Conservation (phyloP, 2,113 vertebrate genomes). For the Phoxinus phoxinus region DNA sequence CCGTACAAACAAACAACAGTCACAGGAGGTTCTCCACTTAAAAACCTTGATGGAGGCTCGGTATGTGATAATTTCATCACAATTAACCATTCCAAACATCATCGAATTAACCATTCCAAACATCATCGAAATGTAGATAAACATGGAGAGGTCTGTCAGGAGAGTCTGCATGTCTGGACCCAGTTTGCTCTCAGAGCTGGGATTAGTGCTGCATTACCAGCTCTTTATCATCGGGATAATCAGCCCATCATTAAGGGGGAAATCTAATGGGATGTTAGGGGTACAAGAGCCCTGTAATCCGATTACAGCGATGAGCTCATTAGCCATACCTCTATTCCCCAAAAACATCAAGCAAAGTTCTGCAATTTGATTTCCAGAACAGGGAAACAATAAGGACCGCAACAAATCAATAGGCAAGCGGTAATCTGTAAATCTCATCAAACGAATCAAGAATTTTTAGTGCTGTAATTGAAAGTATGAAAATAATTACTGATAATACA, state of each 20-base stretch:
- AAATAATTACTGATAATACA: slow-evolving; percentile 32
- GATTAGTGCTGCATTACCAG: slow-evolving; percentile 52
- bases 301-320: slow-evolving; percentile 55
- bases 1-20: neutral
- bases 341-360: slow-evolving; percentile 44
- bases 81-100: slow-evolving; percentile 5
- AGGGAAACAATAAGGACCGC: neutral
- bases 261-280: slow-evolving; percentile 50
- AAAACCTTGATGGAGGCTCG: neutral
- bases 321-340: slow-evolving; percentile 46
- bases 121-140: neutral
- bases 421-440: slow-evolving; percentile 19
- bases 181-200: slow-evolving; percentile 8
- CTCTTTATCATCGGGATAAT: slow-evolving; percentile 48
- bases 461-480: slow-evolving; percentile 31
- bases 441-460: slow-evolving; percentile 12
- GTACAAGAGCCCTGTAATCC: slow-evolving; percentile 55
- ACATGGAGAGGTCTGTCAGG: slow-evolving; percentile 3
- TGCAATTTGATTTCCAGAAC: slow-evolving; percentile 11
- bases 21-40: neutral
- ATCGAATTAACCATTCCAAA: neutral
- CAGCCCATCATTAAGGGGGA: slow-evolving; percentile 48
- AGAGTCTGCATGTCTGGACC: slow-evolving; percentile 18
- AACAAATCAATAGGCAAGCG: slow-evolving; percentile 42
- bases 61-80: neutral